phyloP scores from a whole-genome alignment of 2,888 invertebrate genomes.

The Philonicus albiceps region DNA sequence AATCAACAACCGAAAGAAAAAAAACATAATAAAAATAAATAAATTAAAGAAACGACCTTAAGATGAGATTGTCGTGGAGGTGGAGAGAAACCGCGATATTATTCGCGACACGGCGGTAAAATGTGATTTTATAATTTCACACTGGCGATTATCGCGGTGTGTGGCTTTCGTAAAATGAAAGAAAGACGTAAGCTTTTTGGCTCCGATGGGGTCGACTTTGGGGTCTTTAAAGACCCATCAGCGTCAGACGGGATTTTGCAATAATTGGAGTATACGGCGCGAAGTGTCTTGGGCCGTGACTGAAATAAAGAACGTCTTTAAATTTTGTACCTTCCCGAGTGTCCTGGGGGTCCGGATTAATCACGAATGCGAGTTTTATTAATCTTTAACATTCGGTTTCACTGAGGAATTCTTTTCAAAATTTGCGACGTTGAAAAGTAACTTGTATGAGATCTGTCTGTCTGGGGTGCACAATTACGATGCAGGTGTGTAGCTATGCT shows the following conservation, averaged over 20 bases:
- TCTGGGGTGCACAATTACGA: background rate
- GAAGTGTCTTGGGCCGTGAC: background rate
- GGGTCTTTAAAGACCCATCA: constrained; percentile 1
- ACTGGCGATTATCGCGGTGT: constrained; percentile 26
- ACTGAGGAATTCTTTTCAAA: background rate
- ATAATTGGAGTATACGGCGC: background rate
- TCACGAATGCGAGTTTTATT: background rate
- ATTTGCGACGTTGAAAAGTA: background rate
- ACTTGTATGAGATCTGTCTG: background rate
- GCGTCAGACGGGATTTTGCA: background rate
- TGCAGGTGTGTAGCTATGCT: background rate
- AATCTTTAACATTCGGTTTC: background rate
- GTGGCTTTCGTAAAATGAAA: constrained; percentile 19
- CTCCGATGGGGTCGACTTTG: background rate
- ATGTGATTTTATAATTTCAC: constrained; percentile 38
- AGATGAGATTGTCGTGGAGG: background rate
- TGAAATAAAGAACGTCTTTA: background rate
- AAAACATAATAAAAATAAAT: background rate
- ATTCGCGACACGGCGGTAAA: constrained; percentile 21
- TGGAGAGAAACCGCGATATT: background rate
- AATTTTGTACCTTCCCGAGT: background rate
- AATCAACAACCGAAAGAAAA: background rate
- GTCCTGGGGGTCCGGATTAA: background rate
- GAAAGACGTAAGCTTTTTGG: constrained; percentile 8
- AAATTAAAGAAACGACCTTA: background rate